These are phyloP conservation scores for Gnathonemus longibarbis DNA, from an alignment of 2,113 vertebrate genomes.

Conservation along the genomic window DNA sequence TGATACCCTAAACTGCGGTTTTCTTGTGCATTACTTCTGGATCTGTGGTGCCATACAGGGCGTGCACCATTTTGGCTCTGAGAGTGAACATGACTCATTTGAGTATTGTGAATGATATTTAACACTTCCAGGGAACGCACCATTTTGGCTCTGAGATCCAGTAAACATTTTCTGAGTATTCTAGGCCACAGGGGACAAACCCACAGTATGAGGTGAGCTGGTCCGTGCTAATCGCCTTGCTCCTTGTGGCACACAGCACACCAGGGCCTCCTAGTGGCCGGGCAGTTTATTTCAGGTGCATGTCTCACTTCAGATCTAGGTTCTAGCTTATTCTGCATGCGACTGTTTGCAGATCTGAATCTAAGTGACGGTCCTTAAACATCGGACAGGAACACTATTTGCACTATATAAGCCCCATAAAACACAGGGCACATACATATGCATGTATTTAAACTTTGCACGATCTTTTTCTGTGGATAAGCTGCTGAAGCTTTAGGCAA, in stretches of 20 bases:
- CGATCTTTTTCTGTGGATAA: not conserved
- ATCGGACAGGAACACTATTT: not conserved
- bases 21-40: not conserved
- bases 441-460: not conserved
- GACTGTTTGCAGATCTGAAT: not conserved
- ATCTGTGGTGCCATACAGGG: not conserved
- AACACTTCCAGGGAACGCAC: not conserved
- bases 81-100: constrained; percentile 4
- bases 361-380: not conserved
- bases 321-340: not conserved
- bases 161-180: not conserved
- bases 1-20: not conserved
- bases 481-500: not conserved
- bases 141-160: not conserved
- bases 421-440: not conserved
- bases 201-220: not conserved
- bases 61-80: not conserved
- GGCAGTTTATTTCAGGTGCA: not conserved
- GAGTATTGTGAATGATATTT: constrained; percentile 11
- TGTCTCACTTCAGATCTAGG: not conserved
- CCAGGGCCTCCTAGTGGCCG: constrained; percentile 34
- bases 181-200: not conserved
- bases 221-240: not conserved
- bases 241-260: constrained; percentile 5
- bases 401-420: not conserved